Base-by-base conservation (phyloP, 53 echinoderm and acorn worm species). In the Patiria pectinifera region DNA sequence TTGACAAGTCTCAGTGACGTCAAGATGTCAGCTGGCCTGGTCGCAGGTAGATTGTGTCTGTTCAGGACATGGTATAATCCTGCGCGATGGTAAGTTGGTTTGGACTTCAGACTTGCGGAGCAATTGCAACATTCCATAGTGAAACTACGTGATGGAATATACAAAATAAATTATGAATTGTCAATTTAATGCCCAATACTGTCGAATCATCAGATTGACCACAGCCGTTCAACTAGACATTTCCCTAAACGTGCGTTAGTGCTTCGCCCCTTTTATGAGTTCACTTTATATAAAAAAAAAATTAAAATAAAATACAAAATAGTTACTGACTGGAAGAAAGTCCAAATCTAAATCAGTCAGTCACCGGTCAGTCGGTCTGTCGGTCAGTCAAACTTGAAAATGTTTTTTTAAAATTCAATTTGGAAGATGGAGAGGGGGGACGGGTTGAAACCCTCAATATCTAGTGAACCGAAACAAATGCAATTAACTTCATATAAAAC, bases 81-180 rank as follows among this genome's bases (percentile, higher is more conserved):
- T 76, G 76, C 25, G 25, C 76, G 76, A 18, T 24, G 76, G 25
- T 24, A 24, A 76, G 76, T 49, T 49, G 49, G 49, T 49, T 49
- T 24, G 11, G n/a, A 22, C 76, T 24, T 76, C 76, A 76, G 76
- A 24, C 76, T 21, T 18, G 25, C 25, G 76, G 16, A 21, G 76
- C 76, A 76, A 24, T 76, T 76, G 76, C 76, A 76, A 76, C 76
- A 76, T 71, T 71, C 71, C 71, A 71, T 71, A 18, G 71, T 71
- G 71, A 71, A 71, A 71, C 71, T 71, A 71, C 18, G 22, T 71
- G 71, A 71, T 71, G 71, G 71, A 71, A 71, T 22, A 71, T 71
- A 71, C 71, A 71, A 71, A 71, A 71, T 71, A 49, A 49, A 49
- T 71, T 71, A 71, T 71, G 71, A 71, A 71, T 71, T 71, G 71